Base-by-base conservation (phyloP, 2,113 vertebrate genomes). In the Cygnus buccinator region DNA sequence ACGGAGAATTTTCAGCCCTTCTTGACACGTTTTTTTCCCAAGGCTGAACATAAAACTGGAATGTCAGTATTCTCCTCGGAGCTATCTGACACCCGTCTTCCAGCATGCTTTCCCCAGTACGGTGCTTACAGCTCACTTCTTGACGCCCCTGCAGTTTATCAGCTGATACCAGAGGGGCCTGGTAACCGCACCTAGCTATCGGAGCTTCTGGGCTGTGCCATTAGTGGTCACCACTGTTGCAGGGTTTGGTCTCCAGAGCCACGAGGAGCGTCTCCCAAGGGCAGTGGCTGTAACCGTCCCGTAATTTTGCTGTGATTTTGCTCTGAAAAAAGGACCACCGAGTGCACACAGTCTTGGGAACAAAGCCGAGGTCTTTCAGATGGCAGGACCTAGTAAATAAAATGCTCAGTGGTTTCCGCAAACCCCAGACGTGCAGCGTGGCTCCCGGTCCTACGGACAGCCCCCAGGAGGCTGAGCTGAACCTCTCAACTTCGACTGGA, bases 371-470 rank as follows among this genome's bases (percentile, higher is more conserved):
- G 28, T 78, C n/a, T 59, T 62, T 74, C 28, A 55, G 41, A 7
- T 25, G 26, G 61, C 78, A 59, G 57, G 26, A 54, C 44, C 31
- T 81, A 28, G 23, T 39, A 57, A 65, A 31, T 50, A 31, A 61
- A 77, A 81, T 58, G 66, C 2, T 0, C 26, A 29, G 15, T 16
- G 16, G 8, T 72, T 76, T 88, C 66, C 3, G 1, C 62, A 68
- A 11, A 62, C 63, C 16, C 14, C 67, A 76, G 37, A 4, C 11
- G 4, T 17, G 5, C 7, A 3, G 3, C 43, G 17, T 52, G 12
- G 52, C 22, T 67, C 48, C 48, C 26, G 44, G 0, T 66, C 52
- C 75, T 1, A 0, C 0, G 2, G 70, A 57, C 65, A 33, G 17
- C 11, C 59, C 46, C 37, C 21, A 2, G 2, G 28, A 72, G 62